A percentile compares a stretch with the other conserved stretches of the same genome.
Conservation (phyloP, 1,140 invertebrate genomes). For the Drosophila tsacasi region DNA sequence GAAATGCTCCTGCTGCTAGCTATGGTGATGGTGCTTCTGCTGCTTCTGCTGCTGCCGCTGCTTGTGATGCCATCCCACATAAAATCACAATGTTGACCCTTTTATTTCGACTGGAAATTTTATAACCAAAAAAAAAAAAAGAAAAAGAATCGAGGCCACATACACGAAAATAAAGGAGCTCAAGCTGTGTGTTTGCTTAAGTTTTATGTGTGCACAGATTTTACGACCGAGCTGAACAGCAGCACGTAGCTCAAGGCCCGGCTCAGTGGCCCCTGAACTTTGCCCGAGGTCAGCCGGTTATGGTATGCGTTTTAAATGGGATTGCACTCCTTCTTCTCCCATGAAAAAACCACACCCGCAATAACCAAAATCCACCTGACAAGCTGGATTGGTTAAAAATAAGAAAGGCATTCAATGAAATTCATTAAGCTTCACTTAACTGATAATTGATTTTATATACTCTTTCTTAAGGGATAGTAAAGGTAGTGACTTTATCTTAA, state of each 20-base stretch:
- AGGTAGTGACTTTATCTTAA: background rate
- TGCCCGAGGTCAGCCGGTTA: constrained; percentile 26
- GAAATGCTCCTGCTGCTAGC: constrained; percentile 7
- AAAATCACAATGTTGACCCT: constrained; percentile 69
- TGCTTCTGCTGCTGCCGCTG: background rate
- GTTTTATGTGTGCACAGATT: constrained; percentile 70
- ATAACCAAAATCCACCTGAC: constrained; percentile 27
- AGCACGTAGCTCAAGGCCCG: constrained; percentile 30
- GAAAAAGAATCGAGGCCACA: constrained; percentile 7
- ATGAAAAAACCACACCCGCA: constrained; percentile 1
- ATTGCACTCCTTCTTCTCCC: background rate
- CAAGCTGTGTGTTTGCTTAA: constrained; percentile 56
- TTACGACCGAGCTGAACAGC: constrained; percentile 55
- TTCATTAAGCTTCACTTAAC: constrained; percentile 46
- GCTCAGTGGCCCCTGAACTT: constrained; percentile 35
- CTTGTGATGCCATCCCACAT: constrained; percentile 14
- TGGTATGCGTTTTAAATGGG: constrained; percentile 37
- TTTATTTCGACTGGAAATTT: constrained; percentile 66
- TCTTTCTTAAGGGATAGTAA: background rate
- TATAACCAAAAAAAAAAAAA: constrained; percentile 38
- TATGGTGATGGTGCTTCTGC: background rate
- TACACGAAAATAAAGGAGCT: constrained; percentile 41
- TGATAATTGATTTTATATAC: constrained; percentile 44
- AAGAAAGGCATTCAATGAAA: constrained; percentile 20
- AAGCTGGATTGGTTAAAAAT: constrained; percentile 4